These are phyloP conservation scores for Rhinoderma darwinii DNA, from an alignment of 2,113 vertebrate genomes.

Conservation along the genomic window DNA sequence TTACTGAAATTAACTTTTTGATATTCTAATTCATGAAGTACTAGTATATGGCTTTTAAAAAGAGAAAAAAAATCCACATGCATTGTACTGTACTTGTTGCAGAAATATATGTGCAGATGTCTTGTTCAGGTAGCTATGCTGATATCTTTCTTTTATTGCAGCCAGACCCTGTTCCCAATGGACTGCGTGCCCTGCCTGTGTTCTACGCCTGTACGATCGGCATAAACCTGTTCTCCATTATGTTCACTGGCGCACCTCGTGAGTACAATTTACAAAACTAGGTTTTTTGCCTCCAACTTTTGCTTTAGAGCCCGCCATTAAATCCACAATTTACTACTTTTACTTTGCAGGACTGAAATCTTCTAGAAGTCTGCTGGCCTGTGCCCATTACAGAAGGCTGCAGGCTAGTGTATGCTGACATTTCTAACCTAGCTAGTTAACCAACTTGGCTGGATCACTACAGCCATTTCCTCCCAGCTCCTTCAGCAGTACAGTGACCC, in stretches of 20 bases:
- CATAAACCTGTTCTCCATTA: constrained; percentile 95
- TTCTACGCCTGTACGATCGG: constrained; percentile 93
- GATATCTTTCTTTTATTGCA: constrained; percentile 63
- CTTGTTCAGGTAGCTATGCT: not conserved
- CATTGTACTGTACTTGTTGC: too few species aligned
- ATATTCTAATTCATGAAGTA: too few species aligned
- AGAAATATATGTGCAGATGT: too few species aligned
- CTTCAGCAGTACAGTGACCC: constrained; percentile 68
- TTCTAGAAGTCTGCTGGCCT: constrained; percentile 95
- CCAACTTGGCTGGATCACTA: constrained; percentile 76
- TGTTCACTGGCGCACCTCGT: constrained; percentile 91
- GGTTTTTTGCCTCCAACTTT: constrained; percentile 47
- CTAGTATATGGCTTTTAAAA: too few species aligned
- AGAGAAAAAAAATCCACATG: too few species aligned
- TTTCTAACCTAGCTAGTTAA: constrained; percentile 75
- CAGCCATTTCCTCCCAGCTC: constrained; percentile 77
- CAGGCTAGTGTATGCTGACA: constrained; percentile 87
- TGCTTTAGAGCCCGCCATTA: constrained; percentile 76
- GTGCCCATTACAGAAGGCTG: constrained; percentile 87
- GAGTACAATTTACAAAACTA: constrained; percentile 72
- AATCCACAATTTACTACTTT: constrained; percentile 92
- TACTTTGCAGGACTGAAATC: constrained; percentile 93
- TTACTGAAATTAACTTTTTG: too few species aligned
- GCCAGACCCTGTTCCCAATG: constrained; percentile 89
- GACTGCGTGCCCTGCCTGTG: constrained; percentile 86